These are phyloP conservation scores for Hydriomena furcata DNA, from an alignment of 2,888 invertebrate genomes.

Conservation along the genomic window DNA sequence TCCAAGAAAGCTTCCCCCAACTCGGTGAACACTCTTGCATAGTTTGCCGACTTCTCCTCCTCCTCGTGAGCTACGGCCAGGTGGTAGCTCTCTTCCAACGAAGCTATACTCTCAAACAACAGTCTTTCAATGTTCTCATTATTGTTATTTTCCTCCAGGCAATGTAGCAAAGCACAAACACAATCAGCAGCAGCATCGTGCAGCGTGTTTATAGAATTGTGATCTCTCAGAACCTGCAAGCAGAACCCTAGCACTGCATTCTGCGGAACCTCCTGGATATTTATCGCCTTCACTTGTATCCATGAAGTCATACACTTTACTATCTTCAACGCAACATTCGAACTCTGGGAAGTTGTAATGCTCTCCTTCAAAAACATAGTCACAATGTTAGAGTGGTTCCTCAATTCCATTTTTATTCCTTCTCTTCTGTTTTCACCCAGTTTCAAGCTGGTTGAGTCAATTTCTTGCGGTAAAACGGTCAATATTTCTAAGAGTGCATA, in stretches of 20 bases:
- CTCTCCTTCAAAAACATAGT: slow-evolving; percentile 91
- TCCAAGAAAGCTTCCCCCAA: slow-evolving; percentile 95
- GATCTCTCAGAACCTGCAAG: slow-evolving; percentile 87
- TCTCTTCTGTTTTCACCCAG: slow-evolving; percentile 96
- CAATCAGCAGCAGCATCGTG: slow-evolving; percentile 97
- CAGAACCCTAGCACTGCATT: slow-evolving; percentile 89
- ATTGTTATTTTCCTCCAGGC: slow-evolving; percentile 90
- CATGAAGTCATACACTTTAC: slow-evolving; percentile 95
- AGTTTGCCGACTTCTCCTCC: slow-evolving; percentile 96
- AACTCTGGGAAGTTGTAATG: slow-evolving; percentile 86
- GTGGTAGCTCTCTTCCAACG: slow-evolving; percentile 93
- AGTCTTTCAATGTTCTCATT: slow-evolving; percentile 89
- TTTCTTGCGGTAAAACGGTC: slow-evolving; percentile 97
- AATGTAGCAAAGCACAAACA: slow-evolving; percentile 92
- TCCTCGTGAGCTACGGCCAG: slow-evolving; percentile 96
- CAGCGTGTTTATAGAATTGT: slow-evolving; percentile 84
- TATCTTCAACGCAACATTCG: slow-evolving; percentile 88
- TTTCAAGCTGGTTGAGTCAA: slow-evolving; percentile 90
- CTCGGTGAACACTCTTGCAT: slow-evolving; percentile 97
- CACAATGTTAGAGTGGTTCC: slow-evolving; percentile 89
- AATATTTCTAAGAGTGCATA: slow-evolving; percentile 96
- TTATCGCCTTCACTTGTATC: slow-evolving; percentile 93
- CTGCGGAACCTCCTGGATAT: slow-evolving; percentile 88
- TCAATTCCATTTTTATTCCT: slow-evolving; percentile 92
- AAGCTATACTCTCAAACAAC: slow-evolving; percentile 91